Percentiles rank a stretch among this genome's conserved stretches.
Evolutionary conservation across 2,888 invertebrate genomes (phyloP).

Genomic region (Notodonta dromedarius): DNA sequence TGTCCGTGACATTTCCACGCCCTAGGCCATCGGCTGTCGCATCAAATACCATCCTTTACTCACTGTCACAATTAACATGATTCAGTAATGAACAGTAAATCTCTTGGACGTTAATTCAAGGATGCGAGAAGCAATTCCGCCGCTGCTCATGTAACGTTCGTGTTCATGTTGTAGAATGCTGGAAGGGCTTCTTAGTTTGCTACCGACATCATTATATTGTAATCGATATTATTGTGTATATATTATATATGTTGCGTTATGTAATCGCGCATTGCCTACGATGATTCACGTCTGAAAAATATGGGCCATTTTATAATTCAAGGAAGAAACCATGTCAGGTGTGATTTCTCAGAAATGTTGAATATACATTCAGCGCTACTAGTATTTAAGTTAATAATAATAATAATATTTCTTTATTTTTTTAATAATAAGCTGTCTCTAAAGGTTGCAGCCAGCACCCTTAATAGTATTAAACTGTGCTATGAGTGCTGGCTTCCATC

Average conservation of each 20-base stretch:
- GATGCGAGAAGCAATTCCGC: neutral
- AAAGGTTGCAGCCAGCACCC: too few species aligned
- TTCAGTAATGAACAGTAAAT: constrained; percentile 26
- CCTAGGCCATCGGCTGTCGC: constrained; percentile 45
- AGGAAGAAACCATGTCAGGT: neutral
- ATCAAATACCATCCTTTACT: constrained; percentile 49
- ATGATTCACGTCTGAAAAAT: too few species aligned
- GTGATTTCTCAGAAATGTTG: neutral
- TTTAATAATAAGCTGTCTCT: too few species aligned
- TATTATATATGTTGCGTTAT: too few species aligned
- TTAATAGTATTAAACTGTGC: too few species aligned
- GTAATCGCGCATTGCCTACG: neutral
- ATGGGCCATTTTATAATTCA: neutral
- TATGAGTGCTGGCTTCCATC: too few species aligned
- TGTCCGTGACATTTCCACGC: constrained; percentile 76
- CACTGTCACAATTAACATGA: constrained; percentile 40
- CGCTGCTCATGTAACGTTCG: neutral
- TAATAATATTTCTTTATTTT: too few species aligned
- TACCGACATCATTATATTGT: neutral
- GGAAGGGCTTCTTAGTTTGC: too few species aligned
- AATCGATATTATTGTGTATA: neutral
- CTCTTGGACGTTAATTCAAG: neutral
- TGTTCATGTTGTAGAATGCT: neutral
- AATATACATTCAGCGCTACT: too few species aligned
- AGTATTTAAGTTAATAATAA: neutral